Evolutionary conservation across 2,888 invertebrate species (phyloP), one percentile per base, ranked within the genome.

Genomic region (Nasonia oneida): DNA sequence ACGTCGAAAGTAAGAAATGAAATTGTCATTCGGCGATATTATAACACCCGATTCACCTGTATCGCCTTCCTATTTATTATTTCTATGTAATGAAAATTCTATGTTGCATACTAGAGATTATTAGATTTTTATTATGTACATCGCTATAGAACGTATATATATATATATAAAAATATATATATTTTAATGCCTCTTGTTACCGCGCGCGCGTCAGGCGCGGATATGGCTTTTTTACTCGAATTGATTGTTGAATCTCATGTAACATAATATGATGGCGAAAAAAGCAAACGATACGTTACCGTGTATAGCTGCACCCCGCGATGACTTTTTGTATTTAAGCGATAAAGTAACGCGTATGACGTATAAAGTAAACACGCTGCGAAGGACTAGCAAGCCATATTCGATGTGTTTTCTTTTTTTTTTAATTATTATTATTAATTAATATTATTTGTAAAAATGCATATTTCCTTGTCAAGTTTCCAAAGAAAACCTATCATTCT

Each of bases 211-310:
- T 89, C 85, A 86, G 89, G 88, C 89, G 91, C 90, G 91, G 91
- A 91, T 82, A 73, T 91, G 92, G 92, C 93, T 93, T 93, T 93
- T 93, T 92, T 92, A 93, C 92, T 91, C 90, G 90, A 90, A 91
- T 91, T 90, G 90, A 86, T 92, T 92, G 92, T 92, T 93, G 91
- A 93, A 92, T 92, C 92, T 92, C 92, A 90, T 92, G 92, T 93
- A 92, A 91, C 90, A 92, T 92, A 92, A 90, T 88, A 81, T 83
- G 73, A 81, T 70, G 83, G 79, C 57, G 73, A 83, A 86, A 87
- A 23, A 79, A 75, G 80, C 75, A 87, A 87, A 87, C 86, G 88
- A 89, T 90, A 90, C 90, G 91, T 92, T 92, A 92, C 91, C 91
- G 90, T 91, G 91, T 92, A 92, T 91, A 92, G 91, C 90, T 90